phyloP scores from a whole-genome alignment of 2,113 vertebrate genomes.

The Stigmatopora nigra region DNA sequence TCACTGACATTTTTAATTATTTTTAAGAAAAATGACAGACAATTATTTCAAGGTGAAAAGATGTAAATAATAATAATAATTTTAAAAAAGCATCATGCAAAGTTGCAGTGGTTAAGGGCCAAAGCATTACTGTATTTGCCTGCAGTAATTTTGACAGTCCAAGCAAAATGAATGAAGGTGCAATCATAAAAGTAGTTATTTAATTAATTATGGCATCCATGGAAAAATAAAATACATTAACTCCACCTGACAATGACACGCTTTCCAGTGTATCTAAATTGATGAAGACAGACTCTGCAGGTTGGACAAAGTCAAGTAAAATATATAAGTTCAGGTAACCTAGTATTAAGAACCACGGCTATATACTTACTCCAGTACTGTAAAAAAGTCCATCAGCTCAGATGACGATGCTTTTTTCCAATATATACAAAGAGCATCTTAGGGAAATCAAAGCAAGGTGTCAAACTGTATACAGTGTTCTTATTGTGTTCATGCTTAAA shows the following conservation, averaged over 20 bases:
- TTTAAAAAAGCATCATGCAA: slow-evolving; percentile 30
- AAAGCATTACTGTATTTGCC: slow-evolving; percentile 73
- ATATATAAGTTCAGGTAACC: neutral
- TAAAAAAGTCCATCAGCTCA: slow-evolving; percentile 96
- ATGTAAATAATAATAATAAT: neutral
- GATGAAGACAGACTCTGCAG: slow-evolving; percentile 89
- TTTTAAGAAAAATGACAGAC: too few species aligned
- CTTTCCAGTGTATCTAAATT: slow-evolving; percentile 98
- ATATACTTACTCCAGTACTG: slow-evolving; percentile 84
- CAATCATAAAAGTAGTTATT: neutral
- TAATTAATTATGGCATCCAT: neutral
- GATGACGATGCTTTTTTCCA: slow-evolving; percentile 91
- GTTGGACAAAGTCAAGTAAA: slow-evolving; percentile 9
- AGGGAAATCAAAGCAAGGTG: neutral
- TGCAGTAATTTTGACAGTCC: slow-evolving; percentile 80
- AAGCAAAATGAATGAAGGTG: slow-evolving; percentile 72
- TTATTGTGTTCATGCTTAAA: neutral
- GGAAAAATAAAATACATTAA: neutral
- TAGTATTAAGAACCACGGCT: neutral
- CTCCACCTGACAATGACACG: slow-evolving; percentile 92
- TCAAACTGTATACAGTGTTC: neutral
- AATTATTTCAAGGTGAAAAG: too few species aligned
- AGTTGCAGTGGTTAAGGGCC: slow-evolving; percentile 60
- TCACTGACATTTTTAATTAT: too few species aligned
- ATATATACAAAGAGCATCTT: slow-evolving; percentile 90